Conservation (phyloP, 1,140 invertebrate species). For the Sminthurides bifidus region DNA sequence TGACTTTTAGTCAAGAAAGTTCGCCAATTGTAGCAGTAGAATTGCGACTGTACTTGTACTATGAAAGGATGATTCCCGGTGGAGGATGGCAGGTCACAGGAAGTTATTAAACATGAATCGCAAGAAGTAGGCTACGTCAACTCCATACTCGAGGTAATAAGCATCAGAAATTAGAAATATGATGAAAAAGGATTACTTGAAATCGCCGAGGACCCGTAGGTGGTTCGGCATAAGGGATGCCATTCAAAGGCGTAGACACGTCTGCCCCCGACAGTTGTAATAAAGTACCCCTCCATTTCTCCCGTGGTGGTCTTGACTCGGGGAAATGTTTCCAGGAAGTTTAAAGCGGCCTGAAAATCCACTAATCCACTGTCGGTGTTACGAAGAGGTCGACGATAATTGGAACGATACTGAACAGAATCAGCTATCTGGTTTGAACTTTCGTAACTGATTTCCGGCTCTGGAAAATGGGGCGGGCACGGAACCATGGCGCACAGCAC, state of each 20-base stretch:
- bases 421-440: neutral
- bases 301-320: conserved; percentile 8
- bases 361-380: neutral
- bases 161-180: too few species aligned
- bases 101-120: too few species aligned
- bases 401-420: too few species aligned
- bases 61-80: too few species aligned
- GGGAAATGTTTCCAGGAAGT: neutral
- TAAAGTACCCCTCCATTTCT: conserved; percentile 13
- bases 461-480: neutral
- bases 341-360: neutral
- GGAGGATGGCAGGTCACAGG: too few species aligned
- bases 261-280: conserved; percentile 12
- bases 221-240: conserved; percentile 69
- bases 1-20: too few species aligned
- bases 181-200: neutral
- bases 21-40: too few species aligned
- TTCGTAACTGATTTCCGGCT: neutral
- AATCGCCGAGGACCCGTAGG: conserved; percentile 2
- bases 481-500: conserved; percentile 11
- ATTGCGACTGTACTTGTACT: too few species aligned
- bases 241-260: conserved; percentile 47
- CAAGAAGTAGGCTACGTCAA: too few species aligned
- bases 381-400: neutral
- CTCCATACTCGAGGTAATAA: too few species aligned